Evolutionary conservation across 2,888 invertebrate genomes (phyloP).

Genomic region (Lepidocyrtinus sp.): DNA sequence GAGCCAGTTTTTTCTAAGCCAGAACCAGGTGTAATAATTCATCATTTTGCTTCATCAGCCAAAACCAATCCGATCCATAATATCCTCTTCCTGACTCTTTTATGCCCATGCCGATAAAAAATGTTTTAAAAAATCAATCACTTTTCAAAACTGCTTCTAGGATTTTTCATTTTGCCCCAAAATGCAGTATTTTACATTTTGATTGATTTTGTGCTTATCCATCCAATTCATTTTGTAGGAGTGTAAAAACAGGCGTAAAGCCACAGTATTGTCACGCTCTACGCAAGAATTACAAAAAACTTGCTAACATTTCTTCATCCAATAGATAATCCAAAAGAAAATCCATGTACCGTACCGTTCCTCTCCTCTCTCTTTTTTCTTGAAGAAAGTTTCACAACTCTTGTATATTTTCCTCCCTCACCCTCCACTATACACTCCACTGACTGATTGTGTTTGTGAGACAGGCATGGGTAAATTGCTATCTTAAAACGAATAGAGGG

Average conservation of each 20-base stretch:
- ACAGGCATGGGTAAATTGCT: too few relatives aligned
- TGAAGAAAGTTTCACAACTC: conserved; percentile 35
- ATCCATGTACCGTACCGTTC: conserved; percentile 40
- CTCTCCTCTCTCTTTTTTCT: conserved; percentile 10
- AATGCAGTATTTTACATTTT: too few relatives aligned
- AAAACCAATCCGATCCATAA: too few relatives aligned
- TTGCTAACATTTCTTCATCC: too few relatives aligned
- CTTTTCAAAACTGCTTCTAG: background rate
- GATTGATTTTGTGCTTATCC: too few relatives aligned
- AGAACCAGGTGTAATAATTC: conserved; percentile 28
- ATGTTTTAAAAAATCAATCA: too few relatives aligned
- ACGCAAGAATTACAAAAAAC: conserved; percentile 46
- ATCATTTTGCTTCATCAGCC: conserved; percentile 5
- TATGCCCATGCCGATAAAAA: background rate
- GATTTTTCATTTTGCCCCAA: conserved; percentile 26
- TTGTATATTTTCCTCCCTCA: too few relatives aligned
- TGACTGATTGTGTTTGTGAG: too few relatives aligned
- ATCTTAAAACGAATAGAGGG: conserved; percentile 18
- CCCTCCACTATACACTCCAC: too few relatives aligned
- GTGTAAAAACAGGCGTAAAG: conserved; percentile 56
- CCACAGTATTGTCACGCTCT: conserved; percentile 58
- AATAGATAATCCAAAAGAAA: conserved; percentile 20
- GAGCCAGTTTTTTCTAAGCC: conserved; percentile 24
- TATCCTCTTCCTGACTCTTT: too few relatives aligned
- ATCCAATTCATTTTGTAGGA: too few relatives aligned